Evolutionary conservation across 1,140 invertebrate genomes (phyloP), one percentile per base, ranked within the genome.

Genomic region (Drosophila nannoptera): DNA sequence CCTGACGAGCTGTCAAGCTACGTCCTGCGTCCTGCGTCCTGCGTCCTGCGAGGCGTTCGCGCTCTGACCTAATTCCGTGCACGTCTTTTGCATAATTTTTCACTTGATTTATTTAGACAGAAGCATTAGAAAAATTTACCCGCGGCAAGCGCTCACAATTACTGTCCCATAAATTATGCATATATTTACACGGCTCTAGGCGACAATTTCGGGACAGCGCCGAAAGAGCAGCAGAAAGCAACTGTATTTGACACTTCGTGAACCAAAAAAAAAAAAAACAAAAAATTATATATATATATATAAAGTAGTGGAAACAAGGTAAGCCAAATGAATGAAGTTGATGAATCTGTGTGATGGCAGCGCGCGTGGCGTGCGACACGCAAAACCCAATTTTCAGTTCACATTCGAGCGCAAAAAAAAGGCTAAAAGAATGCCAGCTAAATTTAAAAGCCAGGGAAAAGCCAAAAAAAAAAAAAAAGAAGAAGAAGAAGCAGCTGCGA

Each of bases 311-410:
- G 36, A 46, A 48, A 46, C 9, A 62, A 62, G 49, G 16, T 52
- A 40, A 50, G 48, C 49, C 54, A 65, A 75, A 75, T 78, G 75
- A 73, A 70, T 70, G 46, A 64, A 38, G 58, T 61, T 68, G 55
- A 36, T 35, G 40, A 16, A 16, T 63, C 56, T 22, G 6, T 46
- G 54, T 22, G 14, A 33, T 29, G 22, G 31, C 22, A 46, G 29
- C n/a, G 45, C 16, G 36, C 42, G 45, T 75, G 62, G 66, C 80
- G 80, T 84, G 81, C 67, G 56, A 38, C 80, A 84, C 80, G 80
- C 80, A 80, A 80, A 74, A 73, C 80, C 80, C 76, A 73, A 84
- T 84, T 84, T 83, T 70, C 67, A 55, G 46, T 56, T 63, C 59
- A 43, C 14, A 63, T 54, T 29, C 33, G 42, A 55, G 40, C 63